Evolutionary conservation across 2,113 vertebrate species (phyloP).

Genomic region (Piaya cayana): DNA sequence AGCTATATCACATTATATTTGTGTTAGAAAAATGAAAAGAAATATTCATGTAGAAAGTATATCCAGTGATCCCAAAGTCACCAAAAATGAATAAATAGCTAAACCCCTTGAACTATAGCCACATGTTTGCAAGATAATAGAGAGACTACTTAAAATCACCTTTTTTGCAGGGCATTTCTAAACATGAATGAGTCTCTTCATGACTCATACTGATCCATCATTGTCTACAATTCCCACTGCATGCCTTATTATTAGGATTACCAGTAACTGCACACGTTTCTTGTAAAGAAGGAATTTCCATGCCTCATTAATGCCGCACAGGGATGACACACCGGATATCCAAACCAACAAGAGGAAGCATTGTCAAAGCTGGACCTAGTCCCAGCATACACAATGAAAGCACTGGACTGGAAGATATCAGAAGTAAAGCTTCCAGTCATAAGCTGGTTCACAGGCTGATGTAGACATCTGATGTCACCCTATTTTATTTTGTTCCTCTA

Average conservation of each 20-base stretch:
- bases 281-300: slow-evolving; percentile 30
- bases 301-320: not conserved
- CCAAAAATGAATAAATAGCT: not conserved
- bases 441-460: not conserved
- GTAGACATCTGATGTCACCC: not conserved
- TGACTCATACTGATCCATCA: slow-evolving; percentile 57
- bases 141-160: not conserved
- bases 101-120: not conserved
- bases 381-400: not conserved
- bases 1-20: not conserved
- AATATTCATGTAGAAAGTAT: not conserved
- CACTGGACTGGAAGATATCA: not conserved
- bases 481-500: not conserved
- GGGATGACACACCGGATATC: slow-evolving; percentile 54
- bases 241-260: slow-evolving; percentile 28
- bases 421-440: not conserved
- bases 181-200: not conserved
- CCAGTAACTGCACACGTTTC: not conserved
- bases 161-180: not conserved
- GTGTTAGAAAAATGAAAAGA: not conserved
- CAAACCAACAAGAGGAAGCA: not conserved
- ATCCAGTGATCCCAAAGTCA: not conserved
- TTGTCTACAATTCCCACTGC: not conserved
- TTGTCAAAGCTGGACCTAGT: not conserved
- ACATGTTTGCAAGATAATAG: not conserved